Base-by-base conservation (phyloP, 2,797 vertebrate genomes). In the Eidolon dupreanum region DNA sequence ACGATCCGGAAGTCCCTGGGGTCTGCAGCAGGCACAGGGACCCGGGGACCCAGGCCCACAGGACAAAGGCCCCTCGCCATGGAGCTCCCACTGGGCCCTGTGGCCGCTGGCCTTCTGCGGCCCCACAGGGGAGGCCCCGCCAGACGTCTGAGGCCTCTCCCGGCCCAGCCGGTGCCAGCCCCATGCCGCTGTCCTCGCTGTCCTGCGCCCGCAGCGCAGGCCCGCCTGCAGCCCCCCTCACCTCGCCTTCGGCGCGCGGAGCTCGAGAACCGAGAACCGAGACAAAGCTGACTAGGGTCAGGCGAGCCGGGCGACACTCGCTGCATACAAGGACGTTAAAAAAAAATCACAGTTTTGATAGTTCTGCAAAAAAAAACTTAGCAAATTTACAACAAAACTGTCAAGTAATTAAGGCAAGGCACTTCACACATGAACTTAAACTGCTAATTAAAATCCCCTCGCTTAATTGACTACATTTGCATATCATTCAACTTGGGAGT, bases 401-500 rank as follows among this genome's bases (percentile, higher is more conserved):
- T 99, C 98, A 99, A 99, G 98, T 99, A 99, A 99, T 99, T 98
- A 99, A 98, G 97, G 98, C 97, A 98, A 98, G 98, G 98, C 98
- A 98, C 98, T 99, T 99, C 99, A 98, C 99, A 99, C 98, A 98
- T 98, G 98, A 99, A 99, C 98, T 98, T 98, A 99, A 98, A 99
- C 98, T 99, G 99, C 98, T 99, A 99, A 99, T 99, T 99, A 99
- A 99, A 99, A 99, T 98, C 98, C 98, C 97, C 98, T 98, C 98
- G 99, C 99, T 99, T 99, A 99, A 99, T 99, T 99, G 98, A 99
- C 98, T 98, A 97, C 96, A 99, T 99, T 99, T 99, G 98, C 99
- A 99, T 99, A 99, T 97, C 98, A 98, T 99, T 99, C 98, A 98
- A 98, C 94, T 97, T 97, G 94, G 97, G 97, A 98, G 97, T 90